These are phyloP conservation scores for Spinus olivaceus DNA, from an alignment of 2,797 vertebrate genomes.

Conservation along the genomic window DNA sequence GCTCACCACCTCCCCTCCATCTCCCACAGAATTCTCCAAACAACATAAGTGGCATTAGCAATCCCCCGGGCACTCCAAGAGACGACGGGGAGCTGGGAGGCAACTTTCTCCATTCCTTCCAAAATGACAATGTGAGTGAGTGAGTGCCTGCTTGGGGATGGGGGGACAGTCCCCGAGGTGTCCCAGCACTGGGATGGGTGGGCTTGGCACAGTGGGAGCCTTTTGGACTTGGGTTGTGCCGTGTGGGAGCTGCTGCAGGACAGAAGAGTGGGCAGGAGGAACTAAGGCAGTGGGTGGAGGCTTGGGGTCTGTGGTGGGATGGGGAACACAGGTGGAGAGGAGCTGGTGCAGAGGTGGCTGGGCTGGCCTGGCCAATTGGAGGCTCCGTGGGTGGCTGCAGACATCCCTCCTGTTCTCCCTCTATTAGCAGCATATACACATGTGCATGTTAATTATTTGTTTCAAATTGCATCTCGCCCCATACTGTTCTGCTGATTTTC, in stretches of 20 bases:
- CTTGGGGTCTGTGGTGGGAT: not conserved
- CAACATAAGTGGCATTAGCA: slow-evolving; percentile 99
- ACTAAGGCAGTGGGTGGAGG: not conserved
- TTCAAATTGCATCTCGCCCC: not conserved
- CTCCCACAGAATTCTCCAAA: slow-evolving; percentile 93
- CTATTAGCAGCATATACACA: not conserved
- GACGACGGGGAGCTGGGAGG: slow-evolving; percentile 96
- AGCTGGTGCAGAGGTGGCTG: not conserved
- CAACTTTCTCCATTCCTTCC: slow-evolving; percentile 99
- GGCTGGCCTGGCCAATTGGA: fast-evolving
- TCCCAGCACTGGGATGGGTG: fast-evolving
- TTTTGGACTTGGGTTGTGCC: not conserved
- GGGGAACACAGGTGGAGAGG: not conserved
- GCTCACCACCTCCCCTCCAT: not conserved
- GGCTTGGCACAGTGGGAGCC: not conserved
- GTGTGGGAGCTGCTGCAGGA: not conserved
- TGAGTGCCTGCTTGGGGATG: slow-evolving; percentile 66
- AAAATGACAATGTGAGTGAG: slow-evolving; percentile 99
- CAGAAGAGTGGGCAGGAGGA: not conserved
- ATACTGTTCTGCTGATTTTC: slow-evolving; percentile 23
- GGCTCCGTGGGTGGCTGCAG: not conserved
- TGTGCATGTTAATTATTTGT: not conserved
- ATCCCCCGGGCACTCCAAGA: slow-evolving; percentile 95
- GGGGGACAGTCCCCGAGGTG: fast-evolving
- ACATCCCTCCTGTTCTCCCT: not conserved